A percentile compares a stretch with the other conserved stretches of the same genome.
Evolutionary conservation across 2,888 invertebrate species (phyloP).

Genomic region (Antheraea assamensis): DNA sequence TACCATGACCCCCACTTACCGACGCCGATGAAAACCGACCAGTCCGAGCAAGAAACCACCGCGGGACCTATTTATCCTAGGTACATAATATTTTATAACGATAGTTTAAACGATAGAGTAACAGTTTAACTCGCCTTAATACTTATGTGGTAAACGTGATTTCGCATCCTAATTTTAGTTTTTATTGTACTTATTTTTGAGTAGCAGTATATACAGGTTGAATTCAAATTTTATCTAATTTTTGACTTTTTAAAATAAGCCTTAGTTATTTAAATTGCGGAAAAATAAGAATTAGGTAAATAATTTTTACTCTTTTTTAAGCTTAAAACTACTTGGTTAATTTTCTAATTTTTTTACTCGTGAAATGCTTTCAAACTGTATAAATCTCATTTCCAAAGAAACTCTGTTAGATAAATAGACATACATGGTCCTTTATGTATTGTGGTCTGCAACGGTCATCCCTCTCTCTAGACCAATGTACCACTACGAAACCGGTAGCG

Average conservation of each 20-base stretch:
- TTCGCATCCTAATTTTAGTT: slow-evolving; percentile 25
- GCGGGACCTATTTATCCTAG: slow-evolving; percentile 89
- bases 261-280: no score
- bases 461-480: slow-evolving; percentile 87
- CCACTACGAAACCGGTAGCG: slow-evolving; percentile 87
- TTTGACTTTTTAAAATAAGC: background rate
- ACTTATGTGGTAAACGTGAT: slow-evolving; percentile 77
- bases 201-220: background rate
- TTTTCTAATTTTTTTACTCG: background rate
- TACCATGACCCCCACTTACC: slow-evolving; percentile 83
- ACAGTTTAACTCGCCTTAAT: slow-evolving; percentile 41
- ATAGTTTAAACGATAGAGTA: no score
- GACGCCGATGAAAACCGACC: slow-evolving; percentile 87
- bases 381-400: background rate
- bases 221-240: background rate
- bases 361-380: no score
- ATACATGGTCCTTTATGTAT: background rate
- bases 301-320: no score
- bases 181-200: background rate
- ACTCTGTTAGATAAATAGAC: background rate
- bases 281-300: no score
- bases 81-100: slow-evolving; percentile 62
- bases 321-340: background rate
- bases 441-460: slow-evolving; percentile 23
- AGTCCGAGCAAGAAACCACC: slow-evolving; percentile 84